Evolutionary conservation across 2,797 vertebrate species (phyloP).

Genomic region (Syncerus caffer): DNA sequence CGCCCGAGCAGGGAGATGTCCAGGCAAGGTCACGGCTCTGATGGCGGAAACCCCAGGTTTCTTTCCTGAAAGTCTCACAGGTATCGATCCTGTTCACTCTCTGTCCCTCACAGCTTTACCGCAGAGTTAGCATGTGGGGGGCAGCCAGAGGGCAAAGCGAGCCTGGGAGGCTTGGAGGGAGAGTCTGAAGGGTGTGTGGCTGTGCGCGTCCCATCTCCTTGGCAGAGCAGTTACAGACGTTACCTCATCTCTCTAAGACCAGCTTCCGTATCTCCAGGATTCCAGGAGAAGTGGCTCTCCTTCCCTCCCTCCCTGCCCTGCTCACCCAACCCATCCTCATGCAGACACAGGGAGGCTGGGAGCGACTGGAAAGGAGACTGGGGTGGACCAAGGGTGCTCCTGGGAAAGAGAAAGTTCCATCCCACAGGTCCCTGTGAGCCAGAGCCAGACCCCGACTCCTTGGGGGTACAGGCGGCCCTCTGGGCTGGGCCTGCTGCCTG

Average conservation of each 20-base stretch:
- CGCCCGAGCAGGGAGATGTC: neutral
- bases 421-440: neutral
- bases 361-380: neutral
- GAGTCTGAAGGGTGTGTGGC: neutral
- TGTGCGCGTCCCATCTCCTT: neutral
- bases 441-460: neutral
- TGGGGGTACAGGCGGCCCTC: neutral
- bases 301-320: neutral
- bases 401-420: neutral
- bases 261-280: neutral
- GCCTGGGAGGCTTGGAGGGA: neutral
- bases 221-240: slow-evolving; percentile 4
- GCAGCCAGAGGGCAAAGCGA: neutral
- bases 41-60: slow-evolving; percentile 51
- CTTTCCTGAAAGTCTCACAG: slow-evolving; percentile 55
- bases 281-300: neutral
- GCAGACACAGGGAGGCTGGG: neutral
- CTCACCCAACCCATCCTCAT: fast-evolving
- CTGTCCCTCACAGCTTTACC: slow-evolving; percentile 18
- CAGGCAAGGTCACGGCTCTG: neutral
- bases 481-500: neutral
- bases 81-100: slow-evolving; percentile 49
- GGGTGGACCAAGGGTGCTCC: neutral
- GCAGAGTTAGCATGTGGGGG: slow-evolving; percentile 65
- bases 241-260: neutral